Conservation (phyloP, 2,888 invertebrate species). For the Ennomos erosarius region DNA sequence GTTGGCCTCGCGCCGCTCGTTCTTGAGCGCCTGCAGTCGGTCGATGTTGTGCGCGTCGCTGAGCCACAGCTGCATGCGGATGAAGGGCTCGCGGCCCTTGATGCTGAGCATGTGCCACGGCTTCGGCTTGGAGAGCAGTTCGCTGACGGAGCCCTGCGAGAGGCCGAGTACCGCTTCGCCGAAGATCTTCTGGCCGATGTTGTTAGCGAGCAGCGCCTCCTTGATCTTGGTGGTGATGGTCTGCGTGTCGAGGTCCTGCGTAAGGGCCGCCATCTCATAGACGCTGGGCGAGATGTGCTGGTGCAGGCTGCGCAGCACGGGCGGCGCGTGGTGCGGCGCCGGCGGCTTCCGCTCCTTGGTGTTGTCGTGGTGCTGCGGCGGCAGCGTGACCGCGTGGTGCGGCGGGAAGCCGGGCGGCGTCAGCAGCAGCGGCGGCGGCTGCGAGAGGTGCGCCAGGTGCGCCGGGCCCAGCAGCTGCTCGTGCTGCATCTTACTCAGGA, state of each 20-base stretch:
- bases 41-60: slow-evolving; percentile 98
- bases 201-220: slow-evolving; percentile 97
- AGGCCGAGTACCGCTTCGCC: slow-evolving; percentile 98
- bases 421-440: slow-evolving; percentile 87
- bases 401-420: slow-evolving; percentile 92
- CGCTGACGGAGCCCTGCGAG: slow-evolving; percentile 98
- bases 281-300: slow-evolving; percentile 97
- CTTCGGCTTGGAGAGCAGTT: slow-evolving; percentile 98
- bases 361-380: slow-evolving; percentile 83
- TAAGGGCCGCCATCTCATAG: slow-evolving; percentile 98
- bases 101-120: slow-evolving; percentile 99
- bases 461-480: slow-evolving; percentile 86
- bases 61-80: slow-evolving; percentile 98
- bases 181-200: slow-evolving; percentile 99
- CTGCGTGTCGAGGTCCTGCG: slow-evolving; percentile 98
- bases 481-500: slow-evolving; percentile 89
- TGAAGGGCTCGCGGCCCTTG: slow-evolving; percentile 98
- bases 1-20: slow-evolving; percentile 95
- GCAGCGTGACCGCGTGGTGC: slow-evolving; percentile 89
- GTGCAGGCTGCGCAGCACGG: slow-evolving; percentile 90
- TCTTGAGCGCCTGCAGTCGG: slow-evolving; percentile 95
- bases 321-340: slow-evolving; percentile 84
- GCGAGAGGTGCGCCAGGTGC: slow-evolving; percentile 82
- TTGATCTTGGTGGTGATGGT: slow-evolving; percentile 98
- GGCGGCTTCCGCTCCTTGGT: slow-evolving; percentile 35